These are phyloP conservation scores for Tylochromis polylepis DNA, from an alignment of 2,113 vertebrate species.

Conservation along the genomic window DNA sequence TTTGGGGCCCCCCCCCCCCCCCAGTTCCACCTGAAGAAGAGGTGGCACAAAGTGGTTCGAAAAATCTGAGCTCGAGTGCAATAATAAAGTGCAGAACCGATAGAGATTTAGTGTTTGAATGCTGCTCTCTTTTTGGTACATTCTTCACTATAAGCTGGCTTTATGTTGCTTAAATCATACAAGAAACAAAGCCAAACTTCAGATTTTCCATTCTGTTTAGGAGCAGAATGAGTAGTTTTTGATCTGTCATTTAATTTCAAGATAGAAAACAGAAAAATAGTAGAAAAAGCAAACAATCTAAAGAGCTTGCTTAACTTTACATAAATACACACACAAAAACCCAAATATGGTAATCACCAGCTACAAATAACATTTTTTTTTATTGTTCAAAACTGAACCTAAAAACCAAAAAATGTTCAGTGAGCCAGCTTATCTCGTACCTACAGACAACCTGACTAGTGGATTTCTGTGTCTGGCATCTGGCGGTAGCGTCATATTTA, in stretches of 20 bases:
- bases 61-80: neutral
- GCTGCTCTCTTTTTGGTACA: neutral
- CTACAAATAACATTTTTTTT: accelerated
- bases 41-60: neutral
- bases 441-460: too few species aligned
- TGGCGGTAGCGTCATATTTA: neutral
- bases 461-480: neutral
- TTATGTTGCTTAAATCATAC: accelerated
- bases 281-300: neutral
- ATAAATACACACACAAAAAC: accelerated
- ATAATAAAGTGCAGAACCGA: neutral
- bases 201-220: neutral
- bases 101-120: neutral
- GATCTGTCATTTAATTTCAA: accelerated
- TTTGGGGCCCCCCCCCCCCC: accelerated
- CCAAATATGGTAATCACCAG: neutral
- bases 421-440: too few species aligned
- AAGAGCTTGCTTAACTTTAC: neutral
- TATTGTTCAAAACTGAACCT: too few species aligned
- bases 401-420: too few species aligned
- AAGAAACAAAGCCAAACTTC: neutral
- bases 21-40: slow-evolving; percentile 20
- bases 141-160: neutral
- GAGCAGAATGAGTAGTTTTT: neutral
- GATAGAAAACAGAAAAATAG: neutral